Percentiles rank a stretch among this genome's conserved stretches.
phyloP scores from a whole-genome alignment of 2,888 invertebrate genomes.

The Harpalus rubripes region DNA sequence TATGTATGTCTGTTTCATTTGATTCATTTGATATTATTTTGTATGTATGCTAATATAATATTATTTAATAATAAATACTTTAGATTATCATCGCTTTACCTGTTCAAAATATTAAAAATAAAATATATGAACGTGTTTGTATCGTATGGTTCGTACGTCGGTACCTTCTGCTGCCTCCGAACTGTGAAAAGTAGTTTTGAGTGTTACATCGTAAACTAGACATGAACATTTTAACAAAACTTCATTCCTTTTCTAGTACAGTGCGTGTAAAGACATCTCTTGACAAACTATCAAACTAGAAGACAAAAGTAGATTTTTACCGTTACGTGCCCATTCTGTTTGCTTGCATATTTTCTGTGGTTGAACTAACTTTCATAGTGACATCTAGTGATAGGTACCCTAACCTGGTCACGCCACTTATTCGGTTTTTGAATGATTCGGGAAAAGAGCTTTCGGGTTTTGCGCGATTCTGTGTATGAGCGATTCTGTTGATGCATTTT shows the following conservation, averaged over 20 bases:
- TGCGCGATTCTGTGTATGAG: too few relatives aligned
- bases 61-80: neutral
- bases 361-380: too few relatives aligned
- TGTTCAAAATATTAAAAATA: neutral
- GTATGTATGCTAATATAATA: too few relatives aligned
- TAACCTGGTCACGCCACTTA: too few relatives aligned
- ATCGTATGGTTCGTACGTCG: neutral
- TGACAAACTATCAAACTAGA: slow-evolving; percentile 1
- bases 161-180: neutral
- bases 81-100: neutral
- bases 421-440: too few relatives aligned
- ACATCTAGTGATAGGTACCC: too few relatives aligned
- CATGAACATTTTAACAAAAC: slow-evolving; percentile 19
- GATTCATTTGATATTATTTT: neutral
- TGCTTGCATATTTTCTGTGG: neutral
- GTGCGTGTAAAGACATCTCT: slow-evolving; percentile 7
- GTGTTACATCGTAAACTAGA: neutral
- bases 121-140: neutral
- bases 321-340: slow-evolving; percentile 4
- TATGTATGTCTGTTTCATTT: neutral
- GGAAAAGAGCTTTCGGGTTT: too few relatives aligned
- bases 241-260: slow-evolving; percentile 10
- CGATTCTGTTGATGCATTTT: too few relatives aligned
- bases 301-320: slow-evolving; percentile 1
- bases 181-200: slow-evolving; percentile 7